These are phyloP conservation scores for Mustelus asterias DNA, from an alignment of 2,113 vertebrate genomes.

Conservation along the genomic window DNA sequence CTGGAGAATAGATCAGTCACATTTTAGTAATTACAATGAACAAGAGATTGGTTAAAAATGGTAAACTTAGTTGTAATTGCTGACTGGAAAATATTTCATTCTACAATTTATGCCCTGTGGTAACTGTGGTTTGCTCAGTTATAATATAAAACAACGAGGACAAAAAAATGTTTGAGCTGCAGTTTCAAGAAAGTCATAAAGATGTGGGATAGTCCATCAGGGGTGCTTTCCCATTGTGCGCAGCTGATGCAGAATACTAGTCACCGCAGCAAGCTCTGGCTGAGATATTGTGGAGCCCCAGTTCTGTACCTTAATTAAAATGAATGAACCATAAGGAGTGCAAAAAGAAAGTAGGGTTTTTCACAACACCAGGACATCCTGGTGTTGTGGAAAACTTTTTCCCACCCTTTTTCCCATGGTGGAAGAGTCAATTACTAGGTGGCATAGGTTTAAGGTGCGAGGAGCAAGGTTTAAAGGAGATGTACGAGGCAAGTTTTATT, in stretches of 20 bases:
- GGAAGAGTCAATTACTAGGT: too few relatives aligned
- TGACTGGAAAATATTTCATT: slow-evolving; percentile 6
- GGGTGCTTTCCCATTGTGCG: not conserved
- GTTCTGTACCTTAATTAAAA: not conserved
- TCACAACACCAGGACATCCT: not conserved
- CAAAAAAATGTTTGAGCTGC: not conserved
- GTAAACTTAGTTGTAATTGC: slow-evolving; percentile 23
- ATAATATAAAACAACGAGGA: not conserved
- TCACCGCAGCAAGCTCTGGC: not conserved
- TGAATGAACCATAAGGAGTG: not conserved
- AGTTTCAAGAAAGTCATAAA: not conserved
- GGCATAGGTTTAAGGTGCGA: too few relatives aligned
- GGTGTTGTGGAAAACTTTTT: too few relatives aligned
- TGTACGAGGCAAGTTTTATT: too few relatives aligned
- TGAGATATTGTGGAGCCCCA: not conserved
- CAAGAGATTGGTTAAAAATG: not conserved
- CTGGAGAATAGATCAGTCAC: not conserved
- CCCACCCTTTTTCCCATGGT: too few relatives aligned
- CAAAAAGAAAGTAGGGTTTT: not conserved
- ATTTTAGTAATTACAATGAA: slow-evolving; percentile 7
- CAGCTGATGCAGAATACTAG: not conserved
- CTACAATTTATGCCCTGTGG: not conserved
- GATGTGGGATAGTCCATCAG: not conserved
- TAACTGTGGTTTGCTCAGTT: not conserved
- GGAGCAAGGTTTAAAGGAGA: too few relatives aligned